These are phyloP conservation scores for Hippocampus barbouri DNA, from an alignment of 2,113 vertebrate species.

Conservation along the genomic window DNA sequence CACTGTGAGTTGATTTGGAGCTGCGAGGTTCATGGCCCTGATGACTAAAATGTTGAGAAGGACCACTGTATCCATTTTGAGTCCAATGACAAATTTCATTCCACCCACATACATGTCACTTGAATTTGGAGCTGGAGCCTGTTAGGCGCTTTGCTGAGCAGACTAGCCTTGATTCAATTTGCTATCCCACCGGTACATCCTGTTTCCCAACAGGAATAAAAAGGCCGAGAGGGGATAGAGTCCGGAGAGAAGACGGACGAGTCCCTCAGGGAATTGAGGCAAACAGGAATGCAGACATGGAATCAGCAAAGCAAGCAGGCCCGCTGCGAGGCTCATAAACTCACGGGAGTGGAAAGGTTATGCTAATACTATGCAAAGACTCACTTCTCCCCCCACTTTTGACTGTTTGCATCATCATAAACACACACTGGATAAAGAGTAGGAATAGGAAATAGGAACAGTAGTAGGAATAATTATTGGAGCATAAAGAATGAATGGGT, in stretches of 20 bases:
- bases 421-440: slow-evolving; percentile 11
- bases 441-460: too few species aligned
- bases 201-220: slow-evolving; percentile 14
- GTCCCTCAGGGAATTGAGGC: slow-evolving; percentile 20
- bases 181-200: neutral
- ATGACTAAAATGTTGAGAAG: too few species aligned
- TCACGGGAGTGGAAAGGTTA: slow-evolving; percentile 52
- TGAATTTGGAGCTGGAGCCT: neutral
- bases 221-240: slow-evolving; percentile 6
- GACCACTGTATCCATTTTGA: neutral
- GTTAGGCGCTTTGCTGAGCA: neutral
- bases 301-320: slow-evolving; percentile 34
- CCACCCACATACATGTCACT: neutral
- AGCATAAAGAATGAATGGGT: slow-evolving; percentile 7
- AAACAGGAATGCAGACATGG: slow-evolving; percentile 35
- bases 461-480: slow-evolving; percentile 5
- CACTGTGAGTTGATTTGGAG: neutral
- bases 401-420: slow-evolving; percentile 19
- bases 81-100: neutral
- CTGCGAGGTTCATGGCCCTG: neutral
- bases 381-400: slow-evolving; percentile 20
- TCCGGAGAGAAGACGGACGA: slow-evolving; percentile 4
- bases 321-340: slow-evolving; percentile 38
- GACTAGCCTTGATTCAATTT: neutral
- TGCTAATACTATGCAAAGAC: slow-evolving; percentile 38